Conservation (phyloP, 2,797 vertebrate species). For the Trachurus trachurus region DNA sequence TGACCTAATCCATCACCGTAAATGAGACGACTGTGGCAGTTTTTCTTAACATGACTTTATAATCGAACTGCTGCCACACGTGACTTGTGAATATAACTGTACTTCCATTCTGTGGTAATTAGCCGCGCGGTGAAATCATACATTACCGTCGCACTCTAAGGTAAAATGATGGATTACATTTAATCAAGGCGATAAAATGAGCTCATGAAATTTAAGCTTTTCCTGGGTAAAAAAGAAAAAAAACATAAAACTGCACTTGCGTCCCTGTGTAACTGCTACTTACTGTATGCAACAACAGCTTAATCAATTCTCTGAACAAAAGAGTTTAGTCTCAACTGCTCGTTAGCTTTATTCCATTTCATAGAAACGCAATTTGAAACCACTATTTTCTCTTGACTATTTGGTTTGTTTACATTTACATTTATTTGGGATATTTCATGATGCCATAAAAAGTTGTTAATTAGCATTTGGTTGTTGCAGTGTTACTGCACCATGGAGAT, state of each 20-base stretch:
- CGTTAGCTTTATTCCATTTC: not conserved
- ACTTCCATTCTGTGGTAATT: slow-evolving; percentile 21
- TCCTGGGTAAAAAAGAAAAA: slow-evolving; percentile 5
- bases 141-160: not conserved
- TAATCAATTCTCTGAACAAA: slow-evolving; percentile 36
- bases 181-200: slow-evolving; percentile 27
- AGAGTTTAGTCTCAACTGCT: not conserved
- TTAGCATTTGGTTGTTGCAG: too few relatives aligned
- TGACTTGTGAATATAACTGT: not conserved
- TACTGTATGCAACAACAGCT: slow-evolving; percentile 3
- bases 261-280: slow-evolving; percentile 48
- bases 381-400: too few relatives aligned
- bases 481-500: too few relatives aligned
- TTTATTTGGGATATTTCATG: too few relatives aligned
- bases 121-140: slow-evolving; percentile 17
- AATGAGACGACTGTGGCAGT: slow-evolving; percentile 47
- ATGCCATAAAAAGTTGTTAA: too few relatives aligned
- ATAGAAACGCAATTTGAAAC: too few relatives aligned
- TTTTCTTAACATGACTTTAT: slow-evolving; percentile 16
- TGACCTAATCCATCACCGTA: slow-evolving; percentile 40
- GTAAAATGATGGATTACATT: slow-evolving; percentile 41
- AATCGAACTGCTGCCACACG: not conserved
- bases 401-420: too few relatives aligned
- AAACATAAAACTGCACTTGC: slow-evolving; percentile 9
- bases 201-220: slow-evolving; percentile 17